Base-by-base conservation (phyloP, 2,888 invertebrate genomes). In the Girardia tigrina region DNA sequence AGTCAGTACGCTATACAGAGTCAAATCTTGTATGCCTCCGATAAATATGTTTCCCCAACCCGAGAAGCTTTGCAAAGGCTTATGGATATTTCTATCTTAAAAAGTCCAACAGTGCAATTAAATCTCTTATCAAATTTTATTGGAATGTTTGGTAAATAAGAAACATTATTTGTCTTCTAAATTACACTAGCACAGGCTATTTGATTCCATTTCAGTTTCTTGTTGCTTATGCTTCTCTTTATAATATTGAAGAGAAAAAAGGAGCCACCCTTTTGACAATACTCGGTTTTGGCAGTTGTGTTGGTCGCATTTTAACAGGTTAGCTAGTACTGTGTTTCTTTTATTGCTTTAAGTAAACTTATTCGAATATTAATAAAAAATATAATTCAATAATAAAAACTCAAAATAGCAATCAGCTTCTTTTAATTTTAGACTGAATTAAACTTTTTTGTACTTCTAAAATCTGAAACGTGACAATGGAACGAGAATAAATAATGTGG, bases 281-380 rank as follows among this genome's bases (percentile, higher is more conserved):
- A 79, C 0, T 77, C 78, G 14, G 79, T 79, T 0, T 84, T 86
- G 0, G 88, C 89, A 0, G 86, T 89, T 1, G 88, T 89, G 82
- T 85, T 95, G 77, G 87, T 95, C 56, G 56, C 26, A 88, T 95
- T n/a, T 84, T 89, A 14, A 91, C 80, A 23, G 82, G 92, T 80
- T 36, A 56, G n/a, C n/a, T n/a, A n/a, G n/a, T n/a, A n/a, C n/a
- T n/a, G n/a, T n/a, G n/a, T n/a, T n/a, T n/a, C n/a, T n/a, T n/a
- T n/a, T n/a, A n/a, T n/a, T n/a, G n/a, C n/a, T n/a, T n/a, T n/a
- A n/a, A n/a, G n/a, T n/a, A n/a, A n/a, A n/a, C n/a, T n/a, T n/a
- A n/a, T n/a, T n/a, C n/a, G n/a, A n/a, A n/a, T n/a, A n/a, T n/a
- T n/a, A n/a, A n/a, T n/a, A n/a, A n/a, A n/a, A n/a, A n/a, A n/a